Evolutionary conservation across 2,797 vertebrate species (phyloP).

Genomic region (Acipenser transmontanus): DNA sequence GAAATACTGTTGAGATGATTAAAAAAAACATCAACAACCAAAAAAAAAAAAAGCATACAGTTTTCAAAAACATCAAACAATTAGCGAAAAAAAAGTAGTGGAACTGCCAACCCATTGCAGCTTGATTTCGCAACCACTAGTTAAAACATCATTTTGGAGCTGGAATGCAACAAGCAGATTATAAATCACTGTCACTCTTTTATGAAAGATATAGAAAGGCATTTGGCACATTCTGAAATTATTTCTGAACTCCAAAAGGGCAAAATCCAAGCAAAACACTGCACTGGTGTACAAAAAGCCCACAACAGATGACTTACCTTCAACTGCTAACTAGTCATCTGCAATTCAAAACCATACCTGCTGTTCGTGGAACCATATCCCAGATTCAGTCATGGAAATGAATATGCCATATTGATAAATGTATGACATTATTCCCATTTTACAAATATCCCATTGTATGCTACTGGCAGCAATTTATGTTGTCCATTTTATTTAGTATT

Average conservation of each 20-base stretch:
- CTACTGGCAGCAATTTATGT: background rate
- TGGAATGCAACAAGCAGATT: constrained; percentile 8
- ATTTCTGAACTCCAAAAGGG: background rate
- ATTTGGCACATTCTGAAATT: background rate
- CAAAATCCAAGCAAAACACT: constrained; percentile 19
- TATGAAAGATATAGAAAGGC: background rate
- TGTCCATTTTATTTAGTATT: background rate
- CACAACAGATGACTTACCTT: constrained; percentile 41
- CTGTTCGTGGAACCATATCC: constrained; percentile 19
- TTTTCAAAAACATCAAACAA: background rate
- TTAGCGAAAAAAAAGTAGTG: constrained; percentile 4
- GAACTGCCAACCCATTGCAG: constrained; percentile 3
- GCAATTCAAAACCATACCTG: constrained; percentile 24
- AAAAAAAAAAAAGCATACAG: too few species aligned
- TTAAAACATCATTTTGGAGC: constrained; percentile 10
- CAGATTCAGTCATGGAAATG: constrained; percentile 16
- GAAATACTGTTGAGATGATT: too few species aligned
- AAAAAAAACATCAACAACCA: too few species aligned
- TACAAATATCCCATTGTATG: constrained; percentile 18
- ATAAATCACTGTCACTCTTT: constrained; percentile 13
- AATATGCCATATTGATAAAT: constrained; percentile 12
- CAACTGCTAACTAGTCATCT: constrained; percentile 27
- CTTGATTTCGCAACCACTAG: constrained; percentile 16
- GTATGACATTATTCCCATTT: constrained; percentile 26
- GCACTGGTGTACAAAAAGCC: constrained; percentile 13